Evolutionary conservation across 2,797 vertebrate species (phyloP).

Genomic region (Propithecus deckenii): DNA sequence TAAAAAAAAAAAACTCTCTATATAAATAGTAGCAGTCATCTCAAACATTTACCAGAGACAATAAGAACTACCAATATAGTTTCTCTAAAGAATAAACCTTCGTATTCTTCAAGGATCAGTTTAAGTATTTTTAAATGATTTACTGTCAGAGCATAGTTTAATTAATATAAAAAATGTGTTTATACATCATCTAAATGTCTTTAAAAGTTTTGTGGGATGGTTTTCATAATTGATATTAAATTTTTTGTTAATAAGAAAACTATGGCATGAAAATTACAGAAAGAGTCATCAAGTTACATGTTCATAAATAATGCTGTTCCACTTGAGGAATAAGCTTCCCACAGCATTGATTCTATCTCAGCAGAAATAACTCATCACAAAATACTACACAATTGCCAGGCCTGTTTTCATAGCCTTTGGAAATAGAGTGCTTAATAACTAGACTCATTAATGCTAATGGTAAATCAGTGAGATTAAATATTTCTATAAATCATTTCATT

Average conservation of each 20-base stretch:
- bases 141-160: slow-evolving; percentile 47
- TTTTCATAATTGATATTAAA: slow-evolving; percentile 68
- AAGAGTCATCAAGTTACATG: slow-evolving; percentile 55
- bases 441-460: slow-evolving; percentile 83
- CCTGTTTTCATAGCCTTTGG: slow-evolving; percentile 73
- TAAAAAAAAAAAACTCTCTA: not conserved
- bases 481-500: slow-evolving; percentile 86
- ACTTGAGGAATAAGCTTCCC: slow-evolving; percentile 68
- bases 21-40: not conserved
- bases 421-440: slow-evolving; percentile 81
- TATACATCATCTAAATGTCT: slow-evolving; percentile 49
- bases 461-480: slow-evolving; percentile 85
- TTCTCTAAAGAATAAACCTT: slow-evolving; percentile 23
- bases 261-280: slow-evolving; percentile 58
- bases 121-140: slow-evolving; percentile 63
- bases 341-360: slow-evolving; percentile 69
- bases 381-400: slow-evolving; percentile 64
- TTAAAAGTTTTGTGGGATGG: slow-evolving; percentile 57
- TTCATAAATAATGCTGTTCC: slow-evolving; percentile 67
- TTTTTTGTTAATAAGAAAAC: slow-evolving; percentile 72
- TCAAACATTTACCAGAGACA: not conserved
- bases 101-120: not conserved
- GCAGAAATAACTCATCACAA: slow-evolving; percentile 76
- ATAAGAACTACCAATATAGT: not conserved
- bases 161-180: slow-evolving; percentile 65